phyloP scores from a whole-genome alignment of 2,888 invertebrate genomes.

The Orgyia antiqua region DNA sequence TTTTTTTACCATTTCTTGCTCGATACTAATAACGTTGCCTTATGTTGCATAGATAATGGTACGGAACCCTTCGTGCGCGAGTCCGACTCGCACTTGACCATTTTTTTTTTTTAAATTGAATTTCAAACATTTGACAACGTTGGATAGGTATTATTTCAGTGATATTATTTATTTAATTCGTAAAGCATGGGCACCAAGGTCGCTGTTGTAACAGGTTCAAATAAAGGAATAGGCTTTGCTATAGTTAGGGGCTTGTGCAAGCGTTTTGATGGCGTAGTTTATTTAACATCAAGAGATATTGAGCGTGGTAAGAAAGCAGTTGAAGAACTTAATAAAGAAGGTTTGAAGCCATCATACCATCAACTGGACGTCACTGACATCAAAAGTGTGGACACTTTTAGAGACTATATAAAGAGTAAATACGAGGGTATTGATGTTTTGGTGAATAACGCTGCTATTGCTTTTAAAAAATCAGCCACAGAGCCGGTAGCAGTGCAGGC shows the following conservation, averaged over 20 bases:
- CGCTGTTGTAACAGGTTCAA: constrained; percentile 82
- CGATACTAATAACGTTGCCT: too few relatives aligned
- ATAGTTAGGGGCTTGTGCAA: constrained; percentile 83
- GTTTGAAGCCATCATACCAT: constrained; percentile 78
- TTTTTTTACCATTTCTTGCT: too few relatives aligned
- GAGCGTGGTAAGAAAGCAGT: constrained; percentile 79
- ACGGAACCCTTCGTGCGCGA: too few relatives aligned
- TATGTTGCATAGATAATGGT: too few relatives aligned
- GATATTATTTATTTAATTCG: not conserved
- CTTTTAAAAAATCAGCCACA: constrained; percentile 78
- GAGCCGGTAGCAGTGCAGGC: constrained; percentile 84
- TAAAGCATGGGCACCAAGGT: constrained; percentile 44
- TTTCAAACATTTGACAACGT: too few relatives aligned
- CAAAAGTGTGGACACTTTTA: constrained; percentile 77
- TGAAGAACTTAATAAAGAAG: constrained; percentile 74
- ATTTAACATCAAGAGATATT: constrained; percentile 82
- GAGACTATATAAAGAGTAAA: constrained; percentile 76
- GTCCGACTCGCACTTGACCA: too few relatives aligned
- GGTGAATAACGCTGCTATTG: constrained; percentile 87
- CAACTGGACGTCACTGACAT: constrained; percentile 82
- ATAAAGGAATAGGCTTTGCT: constrained; percentile 85
- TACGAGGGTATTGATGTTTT: constrained; percentile 85
- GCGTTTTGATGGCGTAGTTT: constrained; percentile 83
- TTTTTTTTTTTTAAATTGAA: too few relatives aligned
- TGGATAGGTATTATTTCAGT: not conserved